Percentiles rank a stretch among this genome's conserved stretches.
These are phyloP conservation scores for Amphiura filiformis DNA, from an alignment of 35 echinoderm and acorn worm genomes.

Conservation along the genomic window DNA sequence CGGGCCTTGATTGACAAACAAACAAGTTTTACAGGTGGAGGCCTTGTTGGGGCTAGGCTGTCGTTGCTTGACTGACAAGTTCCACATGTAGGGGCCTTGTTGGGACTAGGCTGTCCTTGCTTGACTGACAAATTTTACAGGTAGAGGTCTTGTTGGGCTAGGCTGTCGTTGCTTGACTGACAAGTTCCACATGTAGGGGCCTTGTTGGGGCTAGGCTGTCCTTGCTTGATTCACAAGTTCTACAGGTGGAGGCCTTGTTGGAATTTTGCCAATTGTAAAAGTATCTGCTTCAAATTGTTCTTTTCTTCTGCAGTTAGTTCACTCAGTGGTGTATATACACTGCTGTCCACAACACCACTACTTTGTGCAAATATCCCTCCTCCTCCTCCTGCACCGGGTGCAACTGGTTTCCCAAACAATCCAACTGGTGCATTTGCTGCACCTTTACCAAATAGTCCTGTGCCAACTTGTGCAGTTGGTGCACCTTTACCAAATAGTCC, in stretches of 20 bases:
- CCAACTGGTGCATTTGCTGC: not conserved
- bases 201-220: too few species aligned
- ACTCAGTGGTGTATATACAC: slow-evolving; percentile 40
- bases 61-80: too few species aligned
- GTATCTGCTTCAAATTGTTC: slow-evolving; percentile 70
- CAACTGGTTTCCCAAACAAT: slow-evolving; percentile 58
- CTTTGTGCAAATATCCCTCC: not conserved
- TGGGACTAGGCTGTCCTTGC: too few species aligned
- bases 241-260: slow-evolving; percentile 74
- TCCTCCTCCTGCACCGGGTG: not conserved
- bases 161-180: too few species aligned
- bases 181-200: too few species aligned
- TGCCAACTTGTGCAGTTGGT: not conserved
- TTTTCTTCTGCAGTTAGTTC: slow-evolving; percentile 71
- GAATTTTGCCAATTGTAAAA: slow-evolving; percentile 82
- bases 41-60: too few species aligned
- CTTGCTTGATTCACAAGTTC: too few species aligned
- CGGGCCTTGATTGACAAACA: too few species aligned
- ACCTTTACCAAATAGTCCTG: slow-evolving; percentile 21
- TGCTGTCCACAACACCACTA: slow-evolving; percentile 7
- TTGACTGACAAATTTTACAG: too few species aligned
- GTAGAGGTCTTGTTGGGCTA: too few species aligned
- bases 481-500: slow-evolving; percentile 57
- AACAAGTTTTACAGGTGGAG: slow-evolving; percentile 69
- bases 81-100: too few species aligned